Conservation (phyloP, 2,888 invertebrate species). For the Machimus rusticus region DNA sequence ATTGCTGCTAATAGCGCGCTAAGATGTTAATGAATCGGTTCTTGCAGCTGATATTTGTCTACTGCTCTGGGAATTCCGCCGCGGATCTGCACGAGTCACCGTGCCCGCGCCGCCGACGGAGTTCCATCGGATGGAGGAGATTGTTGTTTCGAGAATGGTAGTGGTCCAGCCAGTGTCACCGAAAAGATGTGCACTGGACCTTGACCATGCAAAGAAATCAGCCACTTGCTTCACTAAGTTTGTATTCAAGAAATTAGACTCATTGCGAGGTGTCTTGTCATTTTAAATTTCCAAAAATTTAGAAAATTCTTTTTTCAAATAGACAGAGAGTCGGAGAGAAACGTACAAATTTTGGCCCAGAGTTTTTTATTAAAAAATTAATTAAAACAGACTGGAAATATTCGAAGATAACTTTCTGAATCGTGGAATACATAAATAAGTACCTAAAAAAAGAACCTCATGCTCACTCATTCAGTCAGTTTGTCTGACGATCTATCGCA, state of each 20-base stretch:
- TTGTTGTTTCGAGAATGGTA: neutral
- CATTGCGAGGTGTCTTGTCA: neutral
- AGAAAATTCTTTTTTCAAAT: neutral
- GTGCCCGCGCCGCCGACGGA: neutral
- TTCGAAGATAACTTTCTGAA: neutral
- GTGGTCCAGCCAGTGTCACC: slow-evolving; percentile 14
- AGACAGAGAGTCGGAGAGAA: neutral
- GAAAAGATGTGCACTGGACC: slow-evolving; percentile 15
- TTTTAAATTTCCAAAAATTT: neutral
- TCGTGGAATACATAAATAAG: neutral
- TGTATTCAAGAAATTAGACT: neutral
- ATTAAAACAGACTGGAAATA: neutral
- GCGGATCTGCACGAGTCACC: neutral
- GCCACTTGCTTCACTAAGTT: neutral
- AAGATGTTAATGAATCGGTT: neutral
- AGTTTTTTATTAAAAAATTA: neutral
- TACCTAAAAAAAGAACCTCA: too few species aligned
- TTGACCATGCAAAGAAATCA: slow-evolving; percentile 25
- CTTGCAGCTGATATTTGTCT: neutral
- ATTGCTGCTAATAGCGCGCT: neutral
- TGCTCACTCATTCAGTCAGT: too few species aligned
- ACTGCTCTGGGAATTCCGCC: neutral
- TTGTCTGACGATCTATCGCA: too few species aligned
- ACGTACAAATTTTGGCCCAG: neutral
- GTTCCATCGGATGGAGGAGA: neutral